Conservation (phyloP, 2,113 vertebrate genomes). For the Catharus fuscescens region DNA sequence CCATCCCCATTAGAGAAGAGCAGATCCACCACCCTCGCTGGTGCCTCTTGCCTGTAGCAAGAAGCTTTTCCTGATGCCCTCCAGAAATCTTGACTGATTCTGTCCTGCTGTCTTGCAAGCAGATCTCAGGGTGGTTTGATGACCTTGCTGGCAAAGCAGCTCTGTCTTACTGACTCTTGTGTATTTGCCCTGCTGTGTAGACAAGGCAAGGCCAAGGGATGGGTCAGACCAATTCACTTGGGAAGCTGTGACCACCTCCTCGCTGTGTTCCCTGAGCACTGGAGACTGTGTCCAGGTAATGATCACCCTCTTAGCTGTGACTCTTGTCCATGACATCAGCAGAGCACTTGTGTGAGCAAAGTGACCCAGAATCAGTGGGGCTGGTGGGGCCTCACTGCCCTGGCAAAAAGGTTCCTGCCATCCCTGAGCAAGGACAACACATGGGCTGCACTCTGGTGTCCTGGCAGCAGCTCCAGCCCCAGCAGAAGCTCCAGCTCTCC, state of each 20-base stretch:
- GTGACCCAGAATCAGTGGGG: background rate
- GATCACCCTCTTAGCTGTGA: background rate
- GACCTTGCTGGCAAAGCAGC: background rate
- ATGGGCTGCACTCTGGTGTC: background rate
- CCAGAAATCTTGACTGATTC: background rate
- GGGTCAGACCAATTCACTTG: background rate
- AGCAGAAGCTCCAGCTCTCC: background rate
- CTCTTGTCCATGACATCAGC: background rate
- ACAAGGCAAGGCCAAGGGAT: background rate
- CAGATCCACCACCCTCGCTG: background rate
- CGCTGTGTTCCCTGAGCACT: fast-evolving
- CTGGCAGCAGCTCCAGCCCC: background rate
- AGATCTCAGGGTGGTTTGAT: background rate
- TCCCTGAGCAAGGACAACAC: background rate
- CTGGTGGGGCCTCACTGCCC: background rate
- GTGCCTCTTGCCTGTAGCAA: background rate
- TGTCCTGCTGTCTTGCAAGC: background rate
- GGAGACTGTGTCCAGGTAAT: background rate
- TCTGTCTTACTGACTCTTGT: background rate
- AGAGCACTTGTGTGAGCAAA: background rate
- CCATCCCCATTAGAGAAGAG: background rate
- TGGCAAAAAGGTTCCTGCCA: background rate
- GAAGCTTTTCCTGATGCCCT: fast-evolving
- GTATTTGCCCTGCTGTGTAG: background rate
- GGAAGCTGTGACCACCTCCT: background rate